phyloP scores from a whole-genome alignment of 2,888 invertebrate genomes.

The Cryptophagus acutangulus region DNA sequence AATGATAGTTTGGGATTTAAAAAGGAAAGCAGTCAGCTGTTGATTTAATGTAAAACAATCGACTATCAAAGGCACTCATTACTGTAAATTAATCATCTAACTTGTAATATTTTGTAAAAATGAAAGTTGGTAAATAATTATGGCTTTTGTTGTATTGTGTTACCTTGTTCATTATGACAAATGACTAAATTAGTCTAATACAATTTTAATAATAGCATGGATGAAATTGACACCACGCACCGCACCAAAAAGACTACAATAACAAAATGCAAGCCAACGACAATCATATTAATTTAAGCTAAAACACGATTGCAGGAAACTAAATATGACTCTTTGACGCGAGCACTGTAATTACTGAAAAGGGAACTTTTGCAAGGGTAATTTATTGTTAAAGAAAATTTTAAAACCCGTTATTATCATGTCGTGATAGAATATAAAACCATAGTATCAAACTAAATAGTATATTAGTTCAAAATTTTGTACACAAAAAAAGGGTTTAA shows the following conservation, averaged over 20 bases:
- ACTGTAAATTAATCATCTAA: constrained; percentile 29
- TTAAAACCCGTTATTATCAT: constrained; percentile 20
- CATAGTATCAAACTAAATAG: constrained; percentile 6
- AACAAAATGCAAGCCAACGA: constrained; percentile 27
- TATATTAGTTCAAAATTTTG: constrained; percentile 1
- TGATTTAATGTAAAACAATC: constrained; percentile 19
- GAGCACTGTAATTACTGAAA: constrained; percentile 14
- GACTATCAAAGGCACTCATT: constrained; percentile 16
- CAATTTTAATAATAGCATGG: constrained; percentile 36
- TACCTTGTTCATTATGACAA: constrained; percentile 39
- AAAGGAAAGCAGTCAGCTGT: neutral
- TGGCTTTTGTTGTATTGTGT: too few relatives aligned
- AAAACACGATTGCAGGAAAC: constrained; percentile 17
- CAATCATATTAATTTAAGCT: constrained; percentile 36
- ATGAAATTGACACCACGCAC: constrained; percentile 27
- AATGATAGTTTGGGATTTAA: neutral
- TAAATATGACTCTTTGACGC: neutral
- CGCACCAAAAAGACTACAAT: constrained; percentile 21
- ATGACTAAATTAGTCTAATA: constrained; percentile 41
- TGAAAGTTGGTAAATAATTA: too few relatives aligned
- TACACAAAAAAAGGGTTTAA: constrained; percentile 3
- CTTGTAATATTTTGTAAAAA: constrained; percentile 27
- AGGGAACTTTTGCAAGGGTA: constrained; percentile 14
- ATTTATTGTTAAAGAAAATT: constrained; percentile 17
- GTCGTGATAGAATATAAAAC: constrained; percentile 11